Conservation (phyloP, 2,888 invertebrate genomes). For the Nebria salina region DNA sequence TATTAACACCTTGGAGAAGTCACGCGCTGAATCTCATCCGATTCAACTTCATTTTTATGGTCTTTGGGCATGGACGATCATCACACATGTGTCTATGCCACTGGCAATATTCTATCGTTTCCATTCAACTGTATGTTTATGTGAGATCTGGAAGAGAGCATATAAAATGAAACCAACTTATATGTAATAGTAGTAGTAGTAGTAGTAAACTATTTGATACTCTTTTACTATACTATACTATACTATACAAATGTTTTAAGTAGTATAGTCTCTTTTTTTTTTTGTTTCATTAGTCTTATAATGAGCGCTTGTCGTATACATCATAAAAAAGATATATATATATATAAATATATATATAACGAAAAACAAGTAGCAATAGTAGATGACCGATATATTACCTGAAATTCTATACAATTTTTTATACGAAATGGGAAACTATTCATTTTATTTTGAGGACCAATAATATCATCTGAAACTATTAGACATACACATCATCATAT, state of each 20-base stretch:
- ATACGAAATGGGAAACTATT: background rate
- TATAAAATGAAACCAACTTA: constrained; percentile 91
- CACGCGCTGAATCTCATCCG: constrained; percentile 89
- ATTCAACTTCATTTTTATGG: constrained; percentile 93
- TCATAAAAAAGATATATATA: no score
- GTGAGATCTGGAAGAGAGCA: constrained; percentile 96
- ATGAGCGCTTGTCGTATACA: no score
- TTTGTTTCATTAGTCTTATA: no score
- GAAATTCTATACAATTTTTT: background rate
- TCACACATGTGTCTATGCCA: constrained; percentile 94
- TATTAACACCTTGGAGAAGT: constrained; percentile 91
- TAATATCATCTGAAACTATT: background rate
- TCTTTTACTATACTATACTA: no score
- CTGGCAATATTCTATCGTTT: constrained; percentile 93
- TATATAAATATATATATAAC: no score
- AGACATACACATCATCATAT: background rate
- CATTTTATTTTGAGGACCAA: background rate
- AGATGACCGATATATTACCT: background rate
- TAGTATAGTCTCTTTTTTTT: no score
- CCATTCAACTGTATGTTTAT: constrained; percentile 93
- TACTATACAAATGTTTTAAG: no score
- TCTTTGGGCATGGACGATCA: constrained; percentile 95
- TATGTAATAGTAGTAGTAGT: constrained; percentile 65
- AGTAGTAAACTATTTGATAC: background rate
- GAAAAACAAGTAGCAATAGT: background rate